A percentile compares a stretch with the other conserved stretches of the same genome.
phyloP scores from a whole-genome alignment of 2,113 vertebrate species.

The Butorides virescens region DNA sequence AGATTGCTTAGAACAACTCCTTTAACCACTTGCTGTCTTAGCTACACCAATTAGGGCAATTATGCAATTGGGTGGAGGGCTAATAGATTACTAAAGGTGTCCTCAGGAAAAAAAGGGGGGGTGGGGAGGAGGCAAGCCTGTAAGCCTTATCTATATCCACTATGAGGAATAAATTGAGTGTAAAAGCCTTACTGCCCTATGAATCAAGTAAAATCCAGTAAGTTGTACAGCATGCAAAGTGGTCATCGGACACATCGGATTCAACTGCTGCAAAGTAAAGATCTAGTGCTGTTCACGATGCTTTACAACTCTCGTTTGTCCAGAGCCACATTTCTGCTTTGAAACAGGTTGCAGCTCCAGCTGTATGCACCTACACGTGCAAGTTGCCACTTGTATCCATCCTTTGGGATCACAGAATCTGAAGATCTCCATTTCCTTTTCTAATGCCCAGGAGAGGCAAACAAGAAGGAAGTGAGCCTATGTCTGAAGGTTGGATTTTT shows the following conservation, averaged over 20 bases:
- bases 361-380: background rate
- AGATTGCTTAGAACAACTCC: background rate
- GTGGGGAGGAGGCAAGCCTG: background rate
- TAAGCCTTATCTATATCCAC: background rate
- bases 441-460: background rate
- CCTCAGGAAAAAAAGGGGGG: background rate
- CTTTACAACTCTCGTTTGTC: background rate
- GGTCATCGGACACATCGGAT: background rate
- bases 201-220: background rate
- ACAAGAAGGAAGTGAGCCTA: too few species aligned
- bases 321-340: background rate
- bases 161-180: background rate
- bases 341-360: background rate
- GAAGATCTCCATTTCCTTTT: background rate
- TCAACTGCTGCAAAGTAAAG: background rate
- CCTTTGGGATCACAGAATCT: background rate
- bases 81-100: background rate
- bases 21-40: background rate
- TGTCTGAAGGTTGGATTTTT: background rate
- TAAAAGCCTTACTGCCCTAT: background rate
- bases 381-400: background rate
- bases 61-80: background rate
- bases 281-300: fast-evolving
- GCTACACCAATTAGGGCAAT: background rate
- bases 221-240: background rate